Base-by-base conservation (phyloP, 1,140 invertebrate genomes). In the Diprion similis region DNA sequence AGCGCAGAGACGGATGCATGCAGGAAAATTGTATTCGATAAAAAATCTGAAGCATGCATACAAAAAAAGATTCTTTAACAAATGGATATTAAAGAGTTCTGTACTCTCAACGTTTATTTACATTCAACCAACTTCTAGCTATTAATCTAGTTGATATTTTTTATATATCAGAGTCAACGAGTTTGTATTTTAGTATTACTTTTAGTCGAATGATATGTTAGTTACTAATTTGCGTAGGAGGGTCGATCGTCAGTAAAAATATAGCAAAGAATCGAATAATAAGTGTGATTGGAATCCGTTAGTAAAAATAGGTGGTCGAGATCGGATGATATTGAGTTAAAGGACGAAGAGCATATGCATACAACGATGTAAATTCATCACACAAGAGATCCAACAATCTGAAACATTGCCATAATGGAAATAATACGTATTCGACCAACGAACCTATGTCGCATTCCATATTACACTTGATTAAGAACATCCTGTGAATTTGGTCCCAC, bases 401-500 rank as follows among this genome's bases (percentile, higher is more conserved):
- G 51, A 15, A 70, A 15, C 11, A 46, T 68, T 47, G 17, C 9
- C 8, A 8, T 17, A 46, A 46, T 13, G n/a, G 69, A 37, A 37
- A 47, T 46, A 17, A 46, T 70, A 46, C 67, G 6, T 70, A 70
- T 24, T 13, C 45, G 51, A 17, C 51, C 6, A 59, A 59, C 6
- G 51, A 59, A 59, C 51, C 51, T 59, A 9, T 59, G n/a, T 59
- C 8, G 17, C n/a, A 45, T 24, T 17, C 17, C 37, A 51, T 18
- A 70, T 70, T 18, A 70, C 15, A 18, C 67, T 68, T 68, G 67
- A 68, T 46, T 45, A 37, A 68, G 7, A 68, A 45, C 6, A 15
- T 68, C 67, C 46, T 68, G 67, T 46, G 69, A 70, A 17, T 11
- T n/a, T 18, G 17, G 9, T 70, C 69, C 69, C 18, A 37, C 24